phyloP scores from a whole-genome alignment of 53 echinoderm and acorn worm genomes.

The Patiria pectinifera region DNA sequence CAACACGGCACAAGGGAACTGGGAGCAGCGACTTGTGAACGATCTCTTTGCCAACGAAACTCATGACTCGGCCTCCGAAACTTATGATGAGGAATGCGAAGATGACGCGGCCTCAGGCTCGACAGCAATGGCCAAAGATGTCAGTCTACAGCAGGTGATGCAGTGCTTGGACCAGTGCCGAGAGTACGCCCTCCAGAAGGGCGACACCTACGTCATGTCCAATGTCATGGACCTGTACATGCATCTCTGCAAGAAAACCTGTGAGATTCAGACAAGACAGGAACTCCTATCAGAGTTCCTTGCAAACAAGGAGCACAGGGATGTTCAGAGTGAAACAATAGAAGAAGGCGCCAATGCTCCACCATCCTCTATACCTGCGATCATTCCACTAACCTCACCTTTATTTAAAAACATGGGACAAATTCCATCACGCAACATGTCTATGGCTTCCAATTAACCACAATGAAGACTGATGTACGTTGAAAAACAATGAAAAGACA shows the following conservation, averaged over 20 bases:
- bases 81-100: no score
- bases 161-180: not conserved
- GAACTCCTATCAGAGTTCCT: conserved; percentile 5
- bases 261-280: not conserved
- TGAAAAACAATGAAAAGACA: no score
- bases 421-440: no score
- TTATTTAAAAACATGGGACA: not conserved
- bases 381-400: not conserved
- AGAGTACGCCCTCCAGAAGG: conserved; percentile 19
- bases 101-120: no score
- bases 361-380: not conserved
- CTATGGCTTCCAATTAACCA: no score
- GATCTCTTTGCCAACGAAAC: no score
- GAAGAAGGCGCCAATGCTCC: not conserved
- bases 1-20: conserved; percentile 21
- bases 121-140: not conserved
- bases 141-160: not conserved
- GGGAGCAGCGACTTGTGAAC: conserved; percentile 1
- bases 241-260: not conserved
- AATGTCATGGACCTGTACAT: conserved; percentile 25
- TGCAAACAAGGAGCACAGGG: not conserved
- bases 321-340: not conserved
- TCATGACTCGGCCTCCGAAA: no score
- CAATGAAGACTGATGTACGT: no score
- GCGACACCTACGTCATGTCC: conserved; percentile 15